These are phyloP conservation scores for Pterocles burchelli DNA, from an alignment of 2,113 vertebrate species.

Conservation along the genomic window DNA sequence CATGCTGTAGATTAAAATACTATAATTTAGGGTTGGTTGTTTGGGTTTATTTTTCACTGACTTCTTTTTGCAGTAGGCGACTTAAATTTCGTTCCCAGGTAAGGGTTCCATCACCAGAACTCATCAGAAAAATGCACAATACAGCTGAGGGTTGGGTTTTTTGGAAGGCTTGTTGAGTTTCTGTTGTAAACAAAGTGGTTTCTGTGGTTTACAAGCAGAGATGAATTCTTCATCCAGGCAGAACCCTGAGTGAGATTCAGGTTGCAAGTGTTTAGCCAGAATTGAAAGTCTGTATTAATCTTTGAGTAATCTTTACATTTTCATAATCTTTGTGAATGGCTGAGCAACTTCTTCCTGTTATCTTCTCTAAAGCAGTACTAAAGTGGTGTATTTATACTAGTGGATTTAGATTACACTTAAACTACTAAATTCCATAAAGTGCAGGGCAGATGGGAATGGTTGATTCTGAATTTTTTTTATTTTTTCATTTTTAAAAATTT, in stretches of 20 bases:
- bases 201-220: neutral
- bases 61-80: neutral
- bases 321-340: neutral
- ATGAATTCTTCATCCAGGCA: neutral
- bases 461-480: neutral
- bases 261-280: neutral
- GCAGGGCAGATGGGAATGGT: neutral
- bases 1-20: neutral
- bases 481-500: neutral
- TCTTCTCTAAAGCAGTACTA: neutral
- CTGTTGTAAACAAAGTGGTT: neutral
- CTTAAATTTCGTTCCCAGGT: neutral
- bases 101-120: neutral
- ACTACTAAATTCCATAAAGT: neutral
- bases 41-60: no score
- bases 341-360: neutral
- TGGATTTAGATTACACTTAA: neutral
- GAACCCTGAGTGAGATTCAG: neutral
- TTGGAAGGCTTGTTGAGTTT: neutral
- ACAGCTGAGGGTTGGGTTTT: neutral
- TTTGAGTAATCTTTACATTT: neutral
- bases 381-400: neutral
- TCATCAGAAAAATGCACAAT: neutral
- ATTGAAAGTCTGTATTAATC: neutral
- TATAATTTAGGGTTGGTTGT: neutral